phyloP scores from a whole-genome alignment of 2,113 vertebrate species.

The Fukomys damarensis region DNA sequence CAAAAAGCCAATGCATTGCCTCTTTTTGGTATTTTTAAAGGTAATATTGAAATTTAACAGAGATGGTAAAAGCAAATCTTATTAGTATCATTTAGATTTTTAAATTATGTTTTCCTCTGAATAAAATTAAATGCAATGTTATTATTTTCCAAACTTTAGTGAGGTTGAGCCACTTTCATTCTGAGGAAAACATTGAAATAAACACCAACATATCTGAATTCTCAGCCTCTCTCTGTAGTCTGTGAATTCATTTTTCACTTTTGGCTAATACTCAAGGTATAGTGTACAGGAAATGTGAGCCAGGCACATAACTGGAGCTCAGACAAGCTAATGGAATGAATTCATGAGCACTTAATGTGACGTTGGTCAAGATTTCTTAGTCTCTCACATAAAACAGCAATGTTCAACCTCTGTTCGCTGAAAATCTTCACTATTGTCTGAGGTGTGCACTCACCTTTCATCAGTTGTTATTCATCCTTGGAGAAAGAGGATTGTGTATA shows the following conservation, averaged over 20 bases:
- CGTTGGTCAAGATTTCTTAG: background rate
- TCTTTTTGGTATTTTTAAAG: conserved; percentile 11
- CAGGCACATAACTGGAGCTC: background rate
- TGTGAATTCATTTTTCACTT: background rate
- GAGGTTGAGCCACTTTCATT: background rate
- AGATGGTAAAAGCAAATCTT: background rate
- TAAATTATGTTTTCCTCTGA: background rate
- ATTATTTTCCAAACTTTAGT: background rate
- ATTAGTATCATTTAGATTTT: background rate
- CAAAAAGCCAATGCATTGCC: background rate
- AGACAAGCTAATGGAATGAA: background rate
- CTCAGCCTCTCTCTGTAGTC: background rate
- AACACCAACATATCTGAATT: background rate
- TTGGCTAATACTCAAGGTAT: background rate
- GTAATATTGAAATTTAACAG: background rate
- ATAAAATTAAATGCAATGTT: background rate
- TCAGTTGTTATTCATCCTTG: background rate
- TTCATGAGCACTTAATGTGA: background rate
- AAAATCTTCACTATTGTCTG: background rate
- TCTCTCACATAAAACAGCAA: background rate
- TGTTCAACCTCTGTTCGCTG: background rate
- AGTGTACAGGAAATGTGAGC: background rate
- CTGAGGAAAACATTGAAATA: background rate
- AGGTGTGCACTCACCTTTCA: background rate
- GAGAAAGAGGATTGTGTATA: background rate